Evolutionary conservation across 2,113 vertebrate genomes (phyloP), one percentile per base, ranked within the genome.

Genomic region (Montifringilla adamsi): DNA sequence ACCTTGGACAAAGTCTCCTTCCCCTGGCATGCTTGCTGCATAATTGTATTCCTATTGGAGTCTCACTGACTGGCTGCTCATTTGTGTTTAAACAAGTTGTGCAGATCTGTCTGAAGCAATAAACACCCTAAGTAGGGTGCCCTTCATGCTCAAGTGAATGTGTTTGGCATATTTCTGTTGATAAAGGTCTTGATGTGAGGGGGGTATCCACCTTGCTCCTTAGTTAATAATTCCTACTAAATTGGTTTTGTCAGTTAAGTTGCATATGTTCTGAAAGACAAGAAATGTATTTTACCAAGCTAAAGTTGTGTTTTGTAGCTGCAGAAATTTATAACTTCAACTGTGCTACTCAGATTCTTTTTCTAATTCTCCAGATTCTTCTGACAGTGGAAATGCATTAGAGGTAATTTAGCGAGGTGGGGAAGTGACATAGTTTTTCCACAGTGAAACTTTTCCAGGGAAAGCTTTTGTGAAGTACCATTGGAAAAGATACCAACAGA

Each of bases 401-500:
- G 73, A 88, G 39, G 39, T 63, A 94, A 80, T 91, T 68, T 93
- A 83, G 76, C 63, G 22, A 86, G 79, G 55, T 81, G 56, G 64
- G 63, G 46, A 93, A 91, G 53, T 62, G 84, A 90, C 74, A 94
- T 43, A 70, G 47, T 70, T 95, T 92, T 94, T 79, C 69, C 77
- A 69, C 76, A 75, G 77, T 56, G 80, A 90, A 94, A 94, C 87
- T 92, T 95, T 95, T 85, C 50, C 43, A 77, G 22, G 24, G 39
- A 85, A 83, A 80, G 63, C 70, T 90, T 94, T 86, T 92, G 92
- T 90, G 72, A 93, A 95, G 55, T 52, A 77, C 31, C 41, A 86
- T 39, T 74, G 79, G 78, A 80, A 94, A 90, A 88, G 85, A 70
- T 56, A 92, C 15, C 2, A 24, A 67, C 35, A 88, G 68, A 93